Evolutionary conservation across 2,113 vertebrate species (phyloP), one percentile per base, ranked within the genome.

Genomic region (Amia ocellicauda): DNA sequence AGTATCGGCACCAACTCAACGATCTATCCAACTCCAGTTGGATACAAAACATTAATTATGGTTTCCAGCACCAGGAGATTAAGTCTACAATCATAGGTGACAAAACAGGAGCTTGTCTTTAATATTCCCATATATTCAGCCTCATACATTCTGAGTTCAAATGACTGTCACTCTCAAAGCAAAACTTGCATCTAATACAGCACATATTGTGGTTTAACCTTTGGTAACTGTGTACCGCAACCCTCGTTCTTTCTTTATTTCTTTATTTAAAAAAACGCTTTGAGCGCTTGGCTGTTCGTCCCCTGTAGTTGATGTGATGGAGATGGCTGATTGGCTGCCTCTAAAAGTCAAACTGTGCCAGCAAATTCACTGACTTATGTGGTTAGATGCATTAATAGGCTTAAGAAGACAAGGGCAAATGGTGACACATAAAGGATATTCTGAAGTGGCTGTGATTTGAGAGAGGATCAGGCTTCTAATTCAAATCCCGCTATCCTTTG

Each of bases 321-420:
- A 83, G 86, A 73, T 80, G 77, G 79, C 75, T 79, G 77, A 26
- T 70, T 74, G 71, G 19, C 29, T 74, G 45, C 19, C 59, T 57
- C 49, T 72, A 77, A 87, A 88, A 84, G 83, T 78, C 67, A 78
- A 80, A 74, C 69, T 43, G 62, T 85, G 82, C 81, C 80, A 53
- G 68, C 72, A 85, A 81, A 82, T 79, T 85, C 67, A 66, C 79
- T 86, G 82, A 82, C 85, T 81, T 88, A 85, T 82, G 82, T 83
- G 82, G 80, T 80, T 89, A 86, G 90, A 88, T 80, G 80, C 85
- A 87, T 88, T 89, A 90, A 87, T 86, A 85, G 76, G 78, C 81
- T 74, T 89, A 89, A 87, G 83, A 77, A 83, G 76, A 78, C 82
- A 86, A 84, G 83, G 80, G 77, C 85, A 77, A 71, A 67, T 74